Conservation (phyloP, 2,113 vertebrate genomes). For the Entelurus aequoreus region DNA sequence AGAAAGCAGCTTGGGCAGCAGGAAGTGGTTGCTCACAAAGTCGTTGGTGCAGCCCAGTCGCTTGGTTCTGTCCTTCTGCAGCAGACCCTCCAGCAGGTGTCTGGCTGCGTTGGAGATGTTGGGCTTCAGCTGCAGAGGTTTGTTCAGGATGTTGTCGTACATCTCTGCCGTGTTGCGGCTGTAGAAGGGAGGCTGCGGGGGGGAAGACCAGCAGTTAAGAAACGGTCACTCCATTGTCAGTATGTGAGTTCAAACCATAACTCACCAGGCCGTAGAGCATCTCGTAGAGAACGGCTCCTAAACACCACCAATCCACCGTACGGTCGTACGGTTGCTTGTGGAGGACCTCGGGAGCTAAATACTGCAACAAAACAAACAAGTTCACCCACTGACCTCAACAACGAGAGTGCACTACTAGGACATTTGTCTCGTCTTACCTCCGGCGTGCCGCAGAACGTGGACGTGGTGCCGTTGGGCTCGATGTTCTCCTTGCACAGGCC, state of each 20-base stretch:
- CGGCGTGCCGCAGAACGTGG: slow-evolving; percentile 96
- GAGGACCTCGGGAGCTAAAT: slow-evolving; percentile 95
- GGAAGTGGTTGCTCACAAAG: slow-evolving; percentile 83
- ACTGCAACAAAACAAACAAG: slow-evolving; percentile 68
- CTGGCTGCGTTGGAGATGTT: slow-evolving; percentile 96
- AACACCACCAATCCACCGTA: slow-evolving; percentile 98
- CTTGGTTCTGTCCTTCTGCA: slow-evolving; percentile 94
- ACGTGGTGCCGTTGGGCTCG: slow-evolving; percentile 93
- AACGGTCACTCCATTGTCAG: not conserved
- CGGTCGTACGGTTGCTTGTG: slow-evolving; percentile 97
- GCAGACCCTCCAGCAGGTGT: slow-evolving; percentile 89
- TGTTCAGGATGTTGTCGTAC: slow-evolving; percentile 99
- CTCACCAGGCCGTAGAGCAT: slow-evolving; percentile 98
- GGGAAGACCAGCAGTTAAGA: slow-evolving; percentile 12
- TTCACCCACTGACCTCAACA: not conserved
- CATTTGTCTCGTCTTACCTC: slow-evolving; percentile 74
- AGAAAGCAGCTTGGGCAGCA: not conserved
- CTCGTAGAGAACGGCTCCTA: slow-evolving; percentile 95
- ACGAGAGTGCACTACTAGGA: not conserved
- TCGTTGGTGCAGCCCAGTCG: slow-evolving; percentile 91
- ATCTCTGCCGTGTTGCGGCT: slow-evolving; percentile 98
- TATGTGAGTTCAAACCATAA: not conserved
- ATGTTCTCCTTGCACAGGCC: slow-evolving; percentile 99
- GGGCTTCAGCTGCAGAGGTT: slow-evolving; percentile 94
- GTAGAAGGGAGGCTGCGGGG: slow-evolving; percentile 89